Evolutionary conservation across 2,113 vertebrate species (phyloP).

Genomic region (Corvus hawaiiensis): DNA sequence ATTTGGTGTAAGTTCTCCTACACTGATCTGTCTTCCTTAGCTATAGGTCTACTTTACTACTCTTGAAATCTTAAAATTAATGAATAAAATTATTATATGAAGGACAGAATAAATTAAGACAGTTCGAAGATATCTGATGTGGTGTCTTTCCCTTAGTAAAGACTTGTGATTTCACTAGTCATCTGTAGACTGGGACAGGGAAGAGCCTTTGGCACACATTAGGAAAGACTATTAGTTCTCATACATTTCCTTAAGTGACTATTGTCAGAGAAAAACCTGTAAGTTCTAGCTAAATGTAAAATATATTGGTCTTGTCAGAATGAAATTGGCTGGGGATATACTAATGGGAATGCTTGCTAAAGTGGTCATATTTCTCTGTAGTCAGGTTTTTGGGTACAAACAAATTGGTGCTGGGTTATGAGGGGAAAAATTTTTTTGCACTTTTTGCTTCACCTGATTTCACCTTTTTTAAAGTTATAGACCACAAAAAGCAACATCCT

Average conservation of each 20-base stretch:
- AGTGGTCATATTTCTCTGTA: background rate
- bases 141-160: background rate
- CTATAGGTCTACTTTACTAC: background rate
- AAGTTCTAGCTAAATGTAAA: background rate
- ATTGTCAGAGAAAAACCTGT: background rate
- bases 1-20: background rate
- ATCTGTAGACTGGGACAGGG: background rate
- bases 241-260: background rate
- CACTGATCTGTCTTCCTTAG: background rate
- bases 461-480: background rate
- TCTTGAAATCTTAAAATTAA: background rate
- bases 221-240: background rate
- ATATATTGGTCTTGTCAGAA: background rate
- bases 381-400: background rate
- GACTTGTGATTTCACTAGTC: background rate
- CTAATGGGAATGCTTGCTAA: background rate
- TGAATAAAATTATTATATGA: background rate
- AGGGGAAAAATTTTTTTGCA: rapidly evolving
- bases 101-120: background rate
- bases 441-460: background rate
- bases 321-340: background rate
- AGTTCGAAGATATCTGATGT: background rate
- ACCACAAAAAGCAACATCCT: background rate
- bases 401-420: background rate
- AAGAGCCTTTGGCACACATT: background rate